Percentiles rank a stretch among this genome's conserved stretches.
These are phyloP conservation scores for Epizoanthus rinbou DNA, from an alignment of 92 coral and sea anemone species.

Conservation along the genomic window DNA sequence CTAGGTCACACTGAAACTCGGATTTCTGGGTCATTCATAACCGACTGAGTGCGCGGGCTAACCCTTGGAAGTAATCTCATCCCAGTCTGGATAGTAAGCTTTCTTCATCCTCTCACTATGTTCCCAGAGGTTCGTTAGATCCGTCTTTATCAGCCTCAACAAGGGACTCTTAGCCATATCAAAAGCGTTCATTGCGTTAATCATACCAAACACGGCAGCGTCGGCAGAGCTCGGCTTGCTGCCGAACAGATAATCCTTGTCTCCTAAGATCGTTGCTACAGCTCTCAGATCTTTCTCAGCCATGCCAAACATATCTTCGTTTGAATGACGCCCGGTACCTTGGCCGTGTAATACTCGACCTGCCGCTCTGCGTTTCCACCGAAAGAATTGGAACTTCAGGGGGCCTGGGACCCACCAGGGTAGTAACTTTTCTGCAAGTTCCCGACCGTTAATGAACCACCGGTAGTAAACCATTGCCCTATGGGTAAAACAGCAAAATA, in stretches of 20 bases:
- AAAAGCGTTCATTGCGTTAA: slow-evolving; percentile 59
- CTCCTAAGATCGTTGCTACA: slow-evolving; percentile 59
- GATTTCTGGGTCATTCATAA: too few relatives aligned
- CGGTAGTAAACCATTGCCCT: slow-evolving; percentile 25
- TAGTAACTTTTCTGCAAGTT: not conserved
- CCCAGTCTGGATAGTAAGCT: slow-evolving; percentile 76
- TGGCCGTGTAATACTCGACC: slow-evolving; percentile 46
- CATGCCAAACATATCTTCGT: slow-evolving; percentile 64
- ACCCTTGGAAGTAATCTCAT: slow-evolving; percentile 46
- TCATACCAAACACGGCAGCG: slow-evolving; percentile 66
- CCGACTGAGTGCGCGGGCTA: too few relatives aligned
- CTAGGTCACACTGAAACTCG: too few relatives aligned
- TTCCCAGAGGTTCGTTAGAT: slow-evolving; percentile 62
- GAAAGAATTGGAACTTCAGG: not conserved
- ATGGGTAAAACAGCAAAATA: not conserved
- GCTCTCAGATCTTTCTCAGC: slow-evolving; percentile 72
- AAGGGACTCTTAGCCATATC: slow-evolving; percentile 60
- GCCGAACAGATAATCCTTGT: slow-evolving; percentile 68
- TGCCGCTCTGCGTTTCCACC: not conserved
- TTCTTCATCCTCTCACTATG: slow-evolving; percentile 67
- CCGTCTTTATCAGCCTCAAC: slow-evolving; percentile 55
- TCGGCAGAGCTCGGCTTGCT: slow-evolving; percentile 68
- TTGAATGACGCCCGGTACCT: slow-evolving; percentile 75
- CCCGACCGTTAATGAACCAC: not conserved
- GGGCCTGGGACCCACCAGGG: slow-evolving; percentile 12